Base-by-base conservation (phyloP, 1,140 invertebrate species). In the Halesus radiatus region DNA sequence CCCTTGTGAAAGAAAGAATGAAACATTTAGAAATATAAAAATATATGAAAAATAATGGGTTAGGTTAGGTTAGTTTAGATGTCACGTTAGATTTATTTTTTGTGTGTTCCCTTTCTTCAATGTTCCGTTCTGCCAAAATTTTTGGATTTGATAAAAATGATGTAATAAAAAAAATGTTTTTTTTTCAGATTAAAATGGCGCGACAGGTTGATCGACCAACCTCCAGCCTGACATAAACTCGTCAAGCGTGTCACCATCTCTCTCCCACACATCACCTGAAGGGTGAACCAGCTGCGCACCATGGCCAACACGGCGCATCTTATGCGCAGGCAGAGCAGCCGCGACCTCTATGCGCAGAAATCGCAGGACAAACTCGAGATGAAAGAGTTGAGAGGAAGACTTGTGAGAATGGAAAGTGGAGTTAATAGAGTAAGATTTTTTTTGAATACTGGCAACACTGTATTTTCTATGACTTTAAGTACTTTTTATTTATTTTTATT, bases 261-360 rank as follows among this genome's bases (percentile, higher is more conserved):
- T 45, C 10, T 45, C 37, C 8, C 37, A 13, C 37, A 45, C 37
- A 45, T 45, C 37, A 45, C 37, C 37, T 10, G 37, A 45, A 45
- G 37, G 13, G 37, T 45, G 37, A 1, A 45, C 10, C 5, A 45
- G 10, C 37, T 45, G 37, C 3, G 23, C 52, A 72, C 45, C 66
- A 97, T 97, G 96, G 95, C 96, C 83, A 97, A 97, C 88, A 96
- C 95, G 80, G 95, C 95, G 75, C 96, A 97, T 88, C 90, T 97
- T 84, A 93, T 96, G 81, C 92, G 96, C 54, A 92, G 95, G 76
- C 96, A 97, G 88, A 96, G 95, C 86, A 96, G 95, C 32, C 91
- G 95, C 60, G 95, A 97, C 86, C 88, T 96, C 3, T 94, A 94
- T 82, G 93, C 93, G 3, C 95, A 96, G 86, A 92, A 94, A 58